Conservation (phyloP, 2,113 vertebrate species). For the Microcebus griseorufus region DNA sequence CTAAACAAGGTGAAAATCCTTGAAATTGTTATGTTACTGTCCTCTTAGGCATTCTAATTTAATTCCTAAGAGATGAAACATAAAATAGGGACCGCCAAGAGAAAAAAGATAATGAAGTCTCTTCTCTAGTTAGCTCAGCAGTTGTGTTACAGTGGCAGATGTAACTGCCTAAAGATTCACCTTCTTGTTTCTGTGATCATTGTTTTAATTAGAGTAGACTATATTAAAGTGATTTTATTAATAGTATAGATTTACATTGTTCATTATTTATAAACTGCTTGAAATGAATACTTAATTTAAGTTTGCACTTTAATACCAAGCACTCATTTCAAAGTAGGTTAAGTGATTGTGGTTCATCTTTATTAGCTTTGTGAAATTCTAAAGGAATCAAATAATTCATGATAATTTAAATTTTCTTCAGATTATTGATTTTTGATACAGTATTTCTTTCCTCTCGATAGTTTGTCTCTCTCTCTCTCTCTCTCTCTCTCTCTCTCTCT, state of each 20-base stretch:
- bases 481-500: too few relatives aligned
- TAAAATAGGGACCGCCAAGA: neutral
- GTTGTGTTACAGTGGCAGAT: neutral
- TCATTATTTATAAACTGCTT: constrained; percentile 77
- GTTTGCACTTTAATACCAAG: constrained; percentile 86
- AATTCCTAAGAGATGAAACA: neutral
- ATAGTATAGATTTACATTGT: neutral
- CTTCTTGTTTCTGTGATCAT: neutral
- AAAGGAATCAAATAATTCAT: constrained; percentile 80
- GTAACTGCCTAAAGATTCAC: too few relatives aligned
- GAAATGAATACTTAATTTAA: constrained; percentile 79
- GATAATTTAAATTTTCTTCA: constrained; percentile 78
- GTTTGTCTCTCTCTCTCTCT: neutral
- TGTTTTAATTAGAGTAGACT: neutral
- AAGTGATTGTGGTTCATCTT: constrained; percentile 76
- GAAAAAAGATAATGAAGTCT: neutral
- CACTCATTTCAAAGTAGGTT: constrained; percentile 74
- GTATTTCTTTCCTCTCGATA: constrained; percentile 75
- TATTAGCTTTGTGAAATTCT: constrained; percentile 78
- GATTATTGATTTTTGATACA: constrained; percentile 65
- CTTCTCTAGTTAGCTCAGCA: neutral
- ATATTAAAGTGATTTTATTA: neutral
- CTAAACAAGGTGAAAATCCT: constrained; percentile 92
- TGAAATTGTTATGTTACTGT: accelerated
- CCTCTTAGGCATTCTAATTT: neutral